Base-by-base conservation (phyloP, 2,797 vertebrate species). In the Premnoplex brunnescens region DNA sequence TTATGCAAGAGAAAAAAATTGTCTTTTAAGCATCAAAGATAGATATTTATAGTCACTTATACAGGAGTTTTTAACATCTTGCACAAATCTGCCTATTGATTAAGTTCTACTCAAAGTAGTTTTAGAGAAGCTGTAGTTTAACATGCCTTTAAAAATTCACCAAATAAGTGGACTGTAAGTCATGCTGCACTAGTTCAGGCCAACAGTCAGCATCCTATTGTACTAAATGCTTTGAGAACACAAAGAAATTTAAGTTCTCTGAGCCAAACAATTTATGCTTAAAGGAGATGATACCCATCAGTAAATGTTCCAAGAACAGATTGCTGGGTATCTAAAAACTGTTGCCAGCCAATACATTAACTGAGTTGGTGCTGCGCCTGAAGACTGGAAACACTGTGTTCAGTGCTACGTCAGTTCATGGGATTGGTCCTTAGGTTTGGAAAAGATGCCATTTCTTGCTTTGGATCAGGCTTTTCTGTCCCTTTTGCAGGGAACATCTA, bases 311-410 rank as follows among this genome's bases (percentile, higher is more conserved):
- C 94, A 95, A 91, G 91, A 96, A 59, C 85, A 94, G 93, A 93
- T 82, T 93, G 81, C 86, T 2, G 75, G 80, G 63, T 89, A 60
- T 90, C 80, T 85, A 20, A 85, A 90, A 87, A 28, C 71, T 55
- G 77, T 54, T 93, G 96, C 93, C 93, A 96, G 7, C 75, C 84
- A 92, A 22, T 93, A 43, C 68, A 95, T 95, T 93, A 92, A 93
- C 48, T 77, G 86, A 32, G 71, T 76, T 94, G 88, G 86, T 94
- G 86, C 88, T 89, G 86, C 0, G 60, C 81, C 86, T 79, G 52
- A 46, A 67, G 88, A 77, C 88, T 93, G 85, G 90, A 94, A 87
- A 93, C 84, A 77, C 59, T 19, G 22, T 89, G 93, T 87, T 91
- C 92, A 74, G 79, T 72, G 79, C 72, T 55, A 32, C 0, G 2